These are phyloP conservation scores for Calyptomena viridis DNA, from an alignment of 2,113 vertebrate species.

Conservation along the genomic window DNA sequence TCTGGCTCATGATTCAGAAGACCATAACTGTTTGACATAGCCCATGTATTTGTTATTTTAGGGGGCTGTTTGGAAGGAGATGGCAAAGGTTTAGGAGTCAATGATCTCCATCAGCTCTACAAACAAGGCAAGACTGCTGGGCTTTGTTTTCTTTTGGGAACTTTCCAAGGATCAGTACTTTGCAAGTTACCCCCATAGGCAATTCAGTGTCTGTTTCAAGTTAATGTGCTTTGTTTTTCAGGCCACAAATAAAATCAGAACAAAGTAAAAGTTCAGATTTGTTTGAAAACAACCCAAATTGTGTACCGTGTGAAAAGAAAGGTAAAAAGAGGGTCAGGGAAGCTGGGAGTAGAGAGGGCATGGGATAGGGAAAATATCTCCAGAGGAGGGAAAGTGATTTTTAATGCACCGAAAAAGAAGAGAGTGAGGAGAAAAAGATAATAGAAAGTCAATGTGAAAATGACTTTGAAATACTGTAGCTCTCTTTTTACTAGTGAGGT, in stretches of 20 bases:
- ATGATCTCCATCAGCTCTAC: slow-evolving; percentile 54
- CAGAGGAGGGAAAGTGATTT: slow-evolving; percentile 16
- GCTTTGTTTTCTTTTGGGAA: slow-evolving; percentile 54
- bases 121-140: slow-evolving; percentile 51
- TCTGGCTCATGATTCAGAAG: slow-evolving; percentile 17
- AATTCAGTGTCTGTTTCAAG: slow-evolving; percentile 47
- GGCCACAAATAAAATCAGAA: slow-evolving; percentile 60
- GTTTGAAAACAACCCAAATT: slow-evolving; percentile 53
- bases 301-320: slow-evolving; percentile 49
- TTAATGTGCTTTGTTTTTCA: slow-evolving; percentile 62
- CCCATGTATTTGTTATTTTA: slow-evolving; percentile 47
- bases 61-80: slow-evolving; percentile 2
- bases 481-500: background rate
- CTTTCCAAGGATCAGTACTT: slow-evolving; percentile 46
- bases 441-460: background rate
- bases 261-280: slow-evolving; percentile 56
- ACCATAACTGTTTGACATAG: slow-evolving; percentile 36
- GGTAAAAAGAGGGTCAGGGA: slow-evolving; percentile 46
- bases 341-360: slow-evolving; percentile 44
- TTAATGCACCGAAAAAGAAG: background rate
- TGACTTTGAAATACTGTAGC: background rate
- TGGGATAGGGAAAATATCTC: slow-evolving; percentile 45
- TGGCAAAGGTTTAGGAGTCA: slow-evolving; percentile 62
- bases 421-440: background rate
- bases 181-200: slow-evolving; percentile 20